Conservation (phyloP, 2,888 invertebrate genomes). For the Lepeophtheirus nordmannii region DNA sequence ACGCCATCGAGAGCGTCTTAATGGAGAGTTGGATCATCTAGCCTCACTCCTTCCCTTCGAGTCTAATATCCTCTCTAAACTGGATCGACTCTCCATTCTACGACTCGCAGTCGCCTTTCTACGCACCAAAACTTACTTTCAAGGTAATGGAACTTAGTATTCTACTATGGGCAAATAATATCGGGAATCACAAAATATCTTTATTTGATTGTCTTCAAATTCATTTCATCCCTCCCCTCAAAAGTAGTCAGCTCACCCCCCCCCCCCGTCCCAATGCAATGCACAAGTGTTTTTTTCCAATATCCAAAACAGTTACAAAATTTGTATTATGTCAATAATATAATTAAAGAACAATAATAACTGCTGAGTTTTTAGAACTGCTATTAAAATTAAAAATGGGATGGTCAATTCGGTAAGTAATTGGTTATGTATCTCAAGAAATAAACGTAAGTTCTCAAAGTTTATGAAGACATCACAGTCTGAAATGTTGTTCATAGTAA, state of each 20-base stretch:
- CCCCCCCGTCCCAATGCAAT: not conserved
- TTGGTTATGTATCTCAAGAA: too few relatives aligned
- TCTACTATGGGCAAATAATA: too few relatives aligned
- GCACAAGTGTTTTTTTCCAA: not conserved
- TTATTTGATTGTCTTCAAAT: not conserved
- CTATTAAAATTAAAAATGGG: too few relatives aligned
- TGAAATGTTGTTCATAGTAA: too few relatives aligned
- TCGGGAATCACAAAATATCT: not conserved
- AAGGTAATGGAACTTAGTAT: slow-evolving; percentile 65
- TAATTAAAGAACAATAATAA: too few relatives aligned
- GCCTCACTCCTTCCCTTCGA: slow-evolving; percentile 89
- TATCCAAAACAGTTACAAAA: too few relatives aligned
- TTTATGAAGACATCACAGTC: too few relatives aligned
- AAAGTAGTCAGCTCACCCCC: not conserved
- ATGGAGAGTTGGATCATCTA: slow-evolving; percentile 92
- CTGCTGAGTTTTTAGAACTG: too few relatives aligned
- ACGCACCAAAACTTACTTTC: slow-evolving; percentile 97
- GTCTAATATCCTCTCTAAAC: slow-evolving; percentile 90
- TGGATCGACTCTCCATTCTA: slow-evolving; percentile 92
- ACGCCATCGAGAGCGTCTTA: slow-evolving; percentile 87
- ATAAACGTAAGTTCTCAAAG: too few relatives aligned
- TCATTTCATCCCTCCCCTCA: not conserved
- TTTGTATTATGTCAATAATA: too few relatives aligned
- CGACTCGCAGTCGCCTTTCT: slow-evolving; percentile 95
- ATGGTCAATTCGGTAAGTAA: too few relatives aligned